Base-by-base conservation (phyloP, 1,140 invertebrate species). In the Armadillidium nasatum region DNA sequence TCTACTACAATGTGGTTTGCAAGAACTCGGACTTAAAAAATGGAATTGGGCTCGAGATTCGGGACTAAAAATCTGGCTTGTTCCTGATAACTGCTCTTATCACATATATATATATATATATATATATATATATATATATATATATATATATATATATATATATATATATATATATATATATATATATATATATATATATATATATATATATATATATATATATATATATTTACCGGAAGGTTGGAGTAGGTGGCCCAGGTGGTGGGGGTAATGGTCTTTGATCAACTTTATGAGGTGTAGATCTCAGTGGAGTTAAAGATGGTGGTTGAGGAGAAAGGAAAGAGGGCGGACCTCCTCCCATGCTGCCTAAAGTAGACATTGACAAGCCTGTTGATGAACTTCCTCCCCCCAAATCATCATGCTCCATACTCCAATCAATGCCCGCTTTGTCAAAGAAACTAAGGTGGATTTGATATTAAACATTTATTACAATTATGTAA, bases 391-490 rank as follows among this genome's bases (percentile, higher is more conserved):
- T 67, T n/a, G 68, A 67, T 21, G 73, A 54, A 44, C 73, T 67
- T 44, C 76, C 72, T 21, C 76, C 79, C 50, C 74, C 73, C 10
- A 80, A 67, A n/a, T 80, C 79, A 71, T 80, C 79, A 54, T 77
- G 75, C 10, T 80, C 79, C 74, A 78, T 77, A 33, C 66, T 74
- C 79, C 79, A 80, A 15, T 80, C 79, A 15, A 80, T 72, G 43
- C 79, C 79, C 10, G 79, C 73, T 44, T 80, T 80, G 76, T 80
- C 79, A 69, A 80, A 80, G 72, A 80, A 80, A 66, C 80, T 79
- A 73, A 44, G 60, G 71, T 10, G 46, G n/a, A n/a, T n/a, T n/a
- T n/a, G n/a, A n/a, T n/a, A n/a, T n/a, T n/a, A n/a, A n/a, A n/a
- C n/a, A 44, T 21, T 23, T 60, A 60, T 60, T 60, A 60, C 54